Evolutionary conservation across 2,113 vertebrate species (phyloP).

Genomic region (Struthio camelus): DNA sequence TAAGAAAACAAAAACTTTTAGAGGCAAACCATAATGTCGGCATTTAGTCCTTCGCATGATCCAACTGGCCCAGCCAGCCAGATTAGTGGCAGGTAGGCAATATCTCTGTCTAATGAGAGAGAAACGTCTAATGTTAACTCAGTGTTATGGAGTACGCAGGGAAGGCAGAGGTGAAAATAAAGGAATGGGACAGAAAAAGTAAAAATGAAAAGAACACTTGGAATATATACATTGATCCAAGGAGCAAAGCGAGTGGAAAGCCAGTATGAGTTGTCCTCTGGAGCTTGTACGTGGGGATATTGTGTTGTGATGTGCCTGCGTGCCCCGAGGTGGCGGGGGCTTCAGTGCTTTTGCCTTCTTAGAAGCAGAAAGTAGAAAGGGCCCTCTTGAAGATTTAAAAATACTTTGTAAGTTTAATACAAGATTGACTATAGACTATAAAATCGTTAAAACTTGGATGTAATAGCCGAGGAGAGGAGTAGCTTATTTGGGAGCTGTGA

Average conservation of each 20-base stretch:
- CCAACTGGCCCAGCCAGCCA: not conserved
- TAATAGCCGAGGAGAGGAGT: not conserved
- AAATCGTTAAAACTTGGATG: not conserved
- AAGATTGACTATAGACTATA: not conserved
- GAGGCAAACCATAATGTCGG: not conserved
- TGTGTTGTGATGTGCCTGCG: not conserved
- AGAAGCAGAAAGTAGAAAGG: not conserved
- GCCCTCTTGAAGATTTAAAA: not conserved
- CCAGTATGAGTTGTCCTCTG: not conserved
- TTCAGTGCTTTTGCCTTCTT: not conserved
- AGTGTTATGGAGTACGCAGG: not conserved
- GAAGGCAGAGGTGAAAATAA: not conserved
- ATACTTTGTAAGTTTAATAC: not conserved
- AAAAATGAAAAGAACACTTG: not conserved
- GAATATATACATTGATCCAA: not conserved
- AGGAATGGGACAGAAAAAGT: not conserved
- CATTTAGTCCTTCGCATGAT: not conserved
- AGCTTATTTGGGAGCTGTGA: not conserved
- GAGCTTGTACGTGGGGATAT: not conserved
- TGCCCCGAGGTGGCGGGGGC: not conserved
- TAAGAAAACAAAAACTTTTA: not conserved
- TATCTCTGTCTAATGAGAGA: not conserved
- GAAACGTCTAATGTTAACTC: not conserved
- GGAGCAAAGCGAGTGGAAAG: not conserved
- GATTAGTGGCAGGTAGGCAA: not conserved